Conservation (phyloP, 2,888 invertebrate genomes). For the Tipula confusa region DNA sequence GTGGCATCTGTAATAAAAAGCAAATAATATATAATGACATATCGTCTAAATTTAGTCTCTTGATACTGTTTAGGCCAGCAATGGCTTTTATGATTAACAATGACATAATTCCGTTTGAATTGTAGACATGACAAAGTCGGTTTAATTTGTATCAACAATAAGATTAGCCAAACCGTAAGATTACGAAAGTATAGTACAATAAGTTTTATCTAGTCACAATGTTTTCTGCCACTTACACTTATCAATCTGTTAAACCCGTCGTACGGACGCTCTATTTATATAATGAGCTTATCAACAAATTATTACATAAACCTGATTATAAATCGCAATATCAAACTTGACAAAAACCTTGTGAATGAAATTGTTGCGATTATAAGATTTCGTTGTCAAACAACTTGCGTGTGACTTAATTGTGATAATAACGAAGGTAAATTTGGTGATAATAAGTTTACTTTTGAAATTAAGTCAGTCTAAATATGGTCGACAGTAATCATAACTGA, state of each 20-base stretch:
- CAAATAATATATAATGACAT: too few species aligned
- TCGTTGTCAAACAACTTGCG: background rate
- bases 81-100: too few species aligned
- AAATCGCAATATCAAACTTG: too few species aligned
- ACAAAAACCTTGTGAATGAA: background rate
- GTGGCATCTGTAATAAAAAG: constrained; percentile 53
- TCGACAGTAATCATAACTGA: background rate
- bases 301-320: background rate
- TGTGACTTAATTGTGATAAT: background rate
- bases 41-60: too few species aligned
- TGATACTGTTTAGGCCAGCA: too few species aligned
- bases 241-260: background rate
- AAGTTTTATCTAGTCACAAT: background rate
- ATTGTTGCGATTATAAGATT: background rate
- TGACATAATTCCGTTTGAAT: too few species aligned
- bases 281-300: background rate
- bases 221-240: background rate
- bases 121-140: too few species aligned
- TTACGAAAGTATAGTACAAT: too few species aligned
- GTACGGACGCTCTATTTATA: background rate
- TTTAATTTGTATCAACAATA: too few species aligned
- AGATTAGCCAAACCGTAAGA: too few species aligned
- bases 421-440: background rate
- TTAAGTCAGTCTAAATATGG: background rate
- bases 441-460: background rate